A percentile compares a stretch with the other conserved stretches of the same genome.
Evolutionary conservation across 2,797 vertebrate species (phyloP).

Genomic region (Spizella passerina): DNA sequence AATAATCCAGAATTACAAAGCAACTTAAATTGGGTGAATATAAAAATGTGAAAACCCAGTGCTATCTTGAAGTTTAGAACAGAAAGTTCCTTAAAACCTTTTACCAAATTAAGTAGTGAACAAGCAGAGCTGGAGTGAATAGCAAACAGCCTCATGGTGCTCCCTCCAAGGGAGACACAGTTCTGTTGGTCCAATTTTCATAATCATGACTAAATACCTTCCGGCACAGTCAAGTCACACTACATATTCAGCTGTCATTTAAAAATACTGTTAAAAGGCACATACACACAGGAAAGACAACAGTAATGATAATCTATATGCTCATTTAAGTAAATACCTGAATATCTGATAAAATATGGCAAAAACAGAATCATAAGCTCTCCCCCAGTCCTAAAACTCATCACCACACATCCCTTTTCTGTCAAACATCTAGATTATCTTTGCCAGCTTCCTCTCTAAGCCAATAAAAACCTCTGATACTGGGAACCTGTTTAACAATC

Average conservation of each 20-base stretch:
- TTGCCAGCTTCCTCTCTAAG: not conserved
- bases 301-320: not conserved
- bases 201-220: not conserved
- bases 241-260: not conserved
- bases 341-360: not conserved
- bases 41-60: not conserved
- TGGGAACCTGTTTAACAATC: not conserved
- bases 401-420: accelerated
- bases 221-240: not conserved
- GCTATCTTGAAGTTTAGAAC: not conserved
- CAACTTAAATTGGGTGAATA: not conserved
- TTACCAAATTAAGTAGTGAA: not conserved
- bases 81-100: not conserved
- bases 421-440: not conserved
- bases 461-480: not conserved
- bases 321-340: not conserved
- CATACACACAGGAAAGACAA: not conserved
- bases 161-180: not conserved
- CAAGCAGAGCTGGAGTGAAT: not conserved
- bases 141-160: not conserved
- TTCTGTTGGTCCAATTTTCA: not conserved
- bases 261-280: not conserved
- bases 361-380: not conserved
- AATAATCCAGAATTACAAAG: not conserved
- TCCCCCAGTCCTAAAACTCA: not conserved